Evolutionary conservation across 2,888 invertebrate species (phyloP).

Genomic region (Thera obeliscata): DNA sequence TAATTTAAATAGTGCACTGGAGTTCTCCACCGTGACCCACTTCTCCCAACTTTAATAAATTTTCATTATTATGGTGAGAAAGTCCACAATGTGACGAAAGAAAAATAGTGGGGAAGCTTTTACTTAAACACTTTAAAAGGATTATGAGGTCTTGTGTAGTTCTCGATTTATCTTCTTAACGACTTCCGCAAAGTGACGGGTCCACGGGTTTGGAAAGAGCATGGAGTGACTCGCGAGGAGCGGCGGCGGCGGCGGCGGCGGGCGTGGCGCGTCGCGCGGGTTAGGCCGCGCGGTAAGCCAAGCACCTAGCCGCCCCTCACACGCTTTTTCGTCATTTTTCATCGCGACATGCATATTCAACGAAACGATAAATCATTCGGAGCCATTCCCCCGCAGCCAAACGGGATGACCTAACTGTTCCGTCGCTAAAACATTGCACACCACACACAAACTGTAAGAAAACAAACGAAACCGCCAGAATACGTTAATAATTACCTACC

Average conservation of each 20-base stretch:
- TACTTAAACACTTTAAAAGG: conserved; percentile 67
- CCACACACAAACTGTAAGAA: conserved; percentile 66
- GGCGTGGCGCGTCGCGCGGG: conserved; percentile 33
- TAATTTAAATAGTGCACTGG: conserved; percentile 36
- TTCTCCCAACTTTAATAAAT: conserved; percentile 32
- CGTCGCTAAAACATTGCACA: conserved; percentile 71
- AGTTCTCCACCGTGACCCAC: conserved; percentile 25
- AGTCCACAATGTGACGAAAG: conserved; percentile 47
- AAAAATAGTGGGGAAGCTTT: conserved; percentile 54
- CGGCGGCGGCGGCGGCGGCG: conserved; percentile 28
- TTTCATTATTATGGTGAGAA: conserved; percentile 40
- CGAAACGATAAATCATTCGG: conserved; percentile 79
- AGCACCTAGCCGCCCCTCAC: conserved; percentile 44
- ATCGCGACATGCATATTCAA: conserved; percentile 83
- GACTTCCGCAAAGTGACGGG: conserved; percentile 71
- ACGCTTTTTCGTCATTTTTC: conserved; percentile 79
- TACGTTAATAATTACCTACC: conserved; percentile 82
- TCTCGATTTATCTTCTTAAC: conserved; percentile 77
- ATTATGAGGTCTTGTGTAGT: conserved; percentile 69
- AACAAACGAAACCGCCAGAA: conserved; percentile 76
- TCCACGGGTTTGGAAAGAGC: conserved; percentile 45
- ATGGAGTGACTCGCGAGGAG: conserved; percentile 32
- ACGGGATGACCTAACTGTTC: conserved; percentile 75
- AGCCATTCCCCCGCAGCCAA: conserved; percentile 68
- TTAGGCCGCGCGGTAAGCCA: conserved; percentile 27